Conservation (phyloP, 1,140 invertebrate genomes). For the Drosophila takahashii region DNA sequence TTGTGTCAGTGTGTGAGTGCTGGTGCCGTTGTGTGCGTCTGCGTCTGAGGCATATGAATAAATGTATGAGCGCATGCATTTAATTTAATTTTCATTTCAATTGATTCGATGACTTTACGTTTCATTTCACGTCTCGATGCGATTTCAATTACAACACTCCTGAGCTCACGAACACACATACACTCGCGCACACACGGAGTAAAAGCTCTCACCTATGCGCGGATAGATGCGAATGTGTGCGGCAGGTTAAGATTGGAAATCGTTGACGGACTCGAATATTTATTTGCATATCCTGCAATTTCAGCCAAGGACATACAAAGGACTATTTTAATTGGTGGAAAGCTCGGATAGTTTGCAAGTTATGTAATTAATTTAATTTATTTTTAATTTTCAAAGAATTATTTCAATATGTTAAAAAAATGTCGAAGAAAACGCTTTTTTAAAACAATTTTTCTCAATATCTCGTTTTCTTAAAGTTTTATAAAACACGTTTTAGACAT, state of each 20-base stretch:
- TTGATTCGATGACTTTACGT: slow-evolving; percentile 83
- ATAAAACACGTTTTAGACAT: no score
- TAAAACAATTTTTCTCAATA: no score
- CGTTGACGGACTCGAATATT: slow-evolving; percentile 56
- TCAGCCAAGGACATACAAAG: slow-evolving; percentile 9
- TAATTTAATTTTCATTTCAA: slow-evolving; percentile 84
- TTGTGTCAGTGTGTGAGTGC: slow-evolving; percentile 31
- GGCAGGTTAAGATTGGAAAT: neutral
- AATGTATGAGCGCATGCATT: slow-evolving; percentile 79
- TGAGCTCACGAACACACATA: slow-evolving; percentile 17
- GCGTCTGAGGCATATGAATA: slow-evolving; percentile 64
- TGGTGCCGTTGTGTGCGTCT: slow-evolving; percentile 19
- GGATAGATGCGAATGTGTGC: slow-evolving; percentile 15
- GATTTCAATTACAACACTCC: slow-evolving; percentile 76
- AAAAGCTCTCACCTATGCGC: slow-evolving; percentile 35
- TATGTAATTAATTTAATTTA: no score
- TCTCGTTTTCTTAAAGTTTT: no score
- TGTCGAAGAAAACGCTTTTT: no score
- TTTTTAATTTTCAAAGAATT: no score
- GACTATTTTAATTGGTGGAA: neutral
- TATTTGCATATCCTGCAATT: slow-evolving; percentile 39
- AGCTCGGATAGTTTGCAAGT: neutral
- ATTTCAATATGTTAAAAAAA: no score
- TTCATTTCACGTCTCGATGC: slow-evolving; percentile 81
- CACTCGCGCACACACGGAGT: slow-evolving; percentile 1